Evolutionary conservation across 2,113 vertebrate species (phyloP).

Genomic region (Rhinopomastus cyanomelas): DNA sequence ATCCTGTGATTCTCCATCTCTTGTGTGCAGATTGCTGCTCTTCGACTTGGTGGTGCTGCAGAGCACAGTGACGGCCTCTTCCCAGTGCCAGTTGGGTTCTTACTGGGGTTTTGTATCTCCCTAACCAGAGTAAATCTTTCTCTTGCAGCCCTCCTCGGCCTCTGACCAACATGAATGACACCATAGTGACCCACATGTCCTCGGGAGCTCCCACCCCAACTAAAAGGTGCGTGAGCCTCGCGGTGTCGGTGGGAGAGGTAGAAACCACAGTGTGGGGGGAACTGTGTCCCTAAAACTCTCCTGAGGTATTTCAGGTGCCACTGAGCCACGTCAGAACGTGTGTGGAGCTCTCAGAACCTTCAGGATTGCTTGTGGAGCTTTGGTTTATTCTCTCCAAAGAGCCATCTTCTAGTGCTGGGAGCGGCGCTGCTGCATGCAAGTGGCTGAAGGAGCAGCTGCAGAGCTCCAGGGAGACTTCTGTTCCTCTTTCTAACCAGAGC

Average conservation of each 20-base stretch:
- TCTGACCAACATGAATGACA: slow-evolving; percentile 87
- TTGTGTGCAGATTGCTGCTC: neutral
- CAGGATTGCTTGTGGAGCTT: neutral
- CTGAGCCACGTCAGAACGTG: accelerated
- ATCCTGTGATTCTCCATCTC: accelerated
- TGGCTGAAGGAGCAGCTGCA: neutral
- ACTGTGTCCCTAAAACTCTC: neutral
- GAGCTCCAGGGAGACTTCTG: accelerated
- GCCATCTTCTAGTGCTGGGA: neutral
- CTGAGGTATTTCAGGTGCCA: accelerated
- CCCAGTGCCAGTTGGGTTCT: neutral
- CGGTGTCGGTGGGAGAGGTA: accelerated
- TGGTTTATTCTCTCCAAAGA: neutral
- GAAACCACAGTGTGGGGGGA: accelerated
- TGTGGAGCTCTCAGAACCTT: too few relatives aligned
- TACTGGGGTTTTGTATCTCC: neutral
- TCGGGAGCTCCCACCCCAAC: slow-evolving; percentile 89
- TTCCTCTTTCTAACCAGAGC: neutral
- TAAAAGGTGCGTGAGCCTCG: slow-evolving; percentile 81
- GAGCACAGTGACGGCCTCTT: neutral
- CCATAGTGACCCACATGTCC: slow-evolving; percentile 84
- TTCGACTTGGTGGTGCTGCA: accelerated
- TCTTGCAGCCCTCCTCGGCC: slow-evolving; percentile 86
- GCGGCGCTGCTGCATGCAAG: accelerated
- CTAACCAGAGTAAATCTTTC: slow-evolving; percentile 28